Base-by-base conservation (phyloP, 2,113 vertebrate species). In the Salvelinus sp. region DNA sequence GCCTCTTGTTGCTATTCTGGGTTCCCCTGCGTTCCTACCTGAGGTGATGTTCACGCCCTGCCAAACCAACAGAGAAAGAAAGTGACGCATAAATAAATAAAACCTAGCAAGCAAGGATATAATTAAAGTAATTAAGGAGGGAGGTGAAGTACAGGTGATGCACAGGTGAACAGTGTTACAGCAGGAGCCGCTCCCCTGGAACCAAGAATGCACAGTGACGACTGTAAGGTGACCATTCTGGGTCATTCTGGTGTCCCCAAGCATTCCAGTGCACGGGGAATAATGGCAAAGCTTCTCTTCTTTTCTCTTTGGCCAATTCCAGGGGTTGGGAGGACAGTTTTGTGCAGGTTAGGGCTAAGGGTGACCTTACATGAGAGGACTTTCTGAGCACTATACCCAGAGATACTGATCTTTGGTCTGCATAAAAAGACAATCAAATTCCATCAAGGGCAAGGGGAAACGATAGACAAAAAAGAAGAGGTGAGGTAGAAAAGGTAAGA, bases 1-100 rank as follows among this genome's bases (percentile, higher is more conserved):
- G 7, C 7, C 38, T 9, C 38, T 38, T 38, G 38, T 38, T 38
- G 81, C 90, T 93, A 91, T 92, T 92, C 90, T 91, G 83, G 85
- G 90, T 89, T 89, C 72, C 77, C 54, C 80, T 80, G 79, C 90
- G 89, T 91, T 93, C 88, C 86, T 85, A 91, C 88, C 88, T 86
- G 87, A 90, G 88, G 82, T 88, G 86, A 62, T 86, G 85, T 62
- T 86, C 88, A 90, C 83, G 74, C 89, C 87, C 83, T 90, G 86
- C 90, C 85, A 90, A 90, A 82, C 76, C 83, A 80, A 87, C 78
- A 81, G 76, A 14, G 20, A 74, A 79, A 81, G 87, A 82, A 86
- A 76, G 85, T 82, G 38, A 38, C 7, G 69, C 73, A 74, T 79
- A 84, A 87, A 86, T 85, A 88, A 85, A 76, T 72, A 48, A 73